Percentiles rank a stretch among this genome's conserved stretches.
Conservation (phyloP, 2,888 invertebrate species). For the Brenthis hecate region DNA sequence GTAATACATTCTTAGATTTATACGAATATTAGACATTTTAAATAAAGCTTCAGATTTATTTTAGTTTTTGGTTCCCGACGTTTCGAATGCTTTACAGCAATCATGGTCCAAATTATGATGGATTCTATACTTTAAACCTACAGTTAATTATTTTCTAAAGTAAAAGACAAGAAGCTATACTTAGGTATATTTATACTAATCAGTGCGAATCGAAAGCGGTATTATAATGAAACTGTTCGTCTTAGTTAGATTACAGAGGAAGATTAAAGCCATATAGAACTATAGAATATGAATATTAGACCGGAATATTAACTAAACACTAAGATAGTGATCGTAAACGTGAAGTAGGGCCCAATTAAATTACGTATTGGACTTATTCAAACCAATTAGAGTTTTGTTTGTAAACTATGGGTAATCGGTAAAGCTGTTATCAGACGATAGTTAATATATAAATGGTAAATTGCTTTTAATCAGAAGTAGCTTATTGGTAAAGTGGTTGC, state of each 20-base stretch:
- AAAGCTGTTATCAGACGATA: background rate
- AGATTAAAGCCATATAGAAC: conserved; percentile 11
- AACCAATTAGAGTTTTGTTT: conserved; percentile 48
- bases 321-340: conserved; percentile 37
- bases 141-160: no score
- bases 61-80: no score
- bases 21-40: no score
- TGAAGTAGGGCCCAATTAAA: conserved; percentile 55
- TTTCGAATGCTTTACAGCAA: no score
- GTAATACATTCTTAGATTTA: no score
- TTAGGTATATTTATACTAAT: background rate
- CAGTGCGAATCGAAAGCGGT: background rate
- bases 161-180: no score
- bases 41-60: no score
- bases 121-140: no score
- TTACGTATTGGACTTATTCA: conserved; percentile 46
- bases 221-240: background rate
- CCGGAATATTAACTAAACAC: conserved; percentile 30
- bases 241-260: background rate
- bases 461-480: no score
- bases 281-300: conserved; percentile 23
- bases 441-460: no score
- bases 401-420: conserved; percentile 10
- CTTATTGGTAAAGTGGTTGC: no score
- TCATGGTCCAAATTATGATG: no score